phyloP scores from a whole-genome alignment of 2,888 invertebrate genomes.

The Acrocyrtus sp. region DNA sequence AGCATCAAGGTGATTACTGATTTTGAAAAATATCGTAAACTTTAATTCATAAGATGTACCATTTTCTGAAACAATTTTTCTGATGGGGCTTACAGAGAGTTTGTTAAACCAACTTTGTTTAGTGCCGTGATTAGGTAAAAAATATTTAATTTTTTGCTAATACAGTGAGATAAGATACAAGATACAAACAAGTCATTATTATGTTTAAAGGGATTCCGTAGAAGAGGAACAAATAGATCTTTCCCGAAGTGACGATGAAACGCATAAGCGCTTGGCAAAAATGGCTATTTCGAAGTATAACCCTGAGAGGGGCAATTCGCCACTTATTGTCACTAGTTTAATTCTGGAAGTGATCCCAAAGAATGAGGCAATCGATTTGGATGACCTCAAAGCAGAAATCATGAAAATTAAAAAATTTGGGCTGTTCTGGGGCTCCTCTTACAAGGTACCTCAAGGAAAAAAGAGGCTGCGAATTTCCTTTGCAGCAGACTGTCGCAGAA shows the following conservation, averaged over 20 bases:
- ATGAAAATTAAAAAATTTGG: slow-evolving; percentile 40
- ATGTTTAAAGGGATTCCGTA: slow-evolving; percentile 18
- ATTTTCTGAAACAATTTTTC: not conserved
- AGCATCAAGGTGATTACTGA: slow-evolving; percentile 20
- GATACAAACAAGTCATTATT: not conserved
- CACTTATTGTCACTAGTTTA: slow-evolving; percentile 39
- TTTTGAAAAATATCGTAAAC: not conserved
- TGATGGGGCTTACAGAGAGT: slow-evolving; percentile 22
- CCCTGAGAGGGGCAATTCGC: not conserved
- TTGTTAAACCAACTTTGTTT: slow-evolving; percentile 38
- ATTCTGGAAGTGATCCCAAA: slow-evolving; percentile 35
- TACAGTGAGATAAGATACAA: too few relatives aligned
- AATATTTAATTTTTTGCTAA: not conserved
- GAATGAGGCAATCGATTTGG: slow-evolving; percentile 31
- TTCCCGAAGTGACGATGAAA: slow-evolving; percentile 32
- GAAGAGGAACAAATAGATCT: slow-evolving; percentile 42
- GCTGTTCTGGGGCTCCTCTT: slow-evolving; percentile 41
- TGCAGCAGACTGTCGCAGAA: slow-evolving; percentile 38
- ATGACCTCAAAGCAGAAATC: slow-evolving; percentile 36
- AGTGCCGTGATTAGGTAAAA: slow-evolving; percentile 25
- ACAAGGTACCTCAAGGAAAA: slow-evolving; percentile 1
- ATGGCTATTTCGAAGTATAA: slow-evolving; percentile 29
- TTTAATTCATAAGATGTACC: too few relatives aligned
- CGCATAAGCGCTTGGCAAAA: slow-evolving; percentile 42
- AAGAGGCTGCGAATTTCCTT: slow-evolving; percentile 43